Conservation (phyloP, 2,888 invertebrate species). For the Chironomus riparius region DNA sequence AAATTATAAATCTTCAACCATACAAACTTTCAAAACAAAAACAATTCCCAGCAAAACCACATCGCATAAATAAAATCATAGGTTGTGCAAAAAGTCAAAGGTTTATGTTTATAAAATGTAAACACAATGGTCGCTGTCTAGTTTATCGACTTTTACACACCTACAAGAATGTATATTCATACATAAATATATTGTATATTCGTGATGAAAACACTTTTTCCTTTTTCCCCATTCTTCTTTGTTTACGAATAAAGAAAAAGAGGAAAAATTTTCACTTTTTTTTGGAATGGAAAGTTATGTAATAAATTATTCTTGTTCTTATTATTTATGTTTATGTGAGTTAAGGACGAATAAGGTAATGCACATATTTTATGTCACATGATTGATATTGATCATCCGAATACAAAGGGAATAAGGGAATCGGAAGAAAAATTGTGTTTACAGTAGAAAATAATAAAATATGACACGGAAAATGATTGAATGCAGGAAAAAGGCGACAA, state of each 20-base stretch:
- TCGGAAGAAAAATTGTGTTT: not conserved
- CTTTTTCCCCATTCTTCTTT: not conserved
- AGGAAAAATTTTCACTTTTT: not conserved
- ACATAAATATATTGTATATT: not conserved
- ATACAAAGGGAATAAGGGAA: not conserved
- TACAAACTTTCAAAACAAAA: too few relatives aligned
- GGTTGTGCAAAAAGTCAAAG: too few relatives aligned
- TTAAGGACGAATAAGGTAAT: not conserved
- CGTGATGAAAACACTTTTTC: not conserved
- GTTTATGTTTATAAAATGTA: too few relatives aligned
- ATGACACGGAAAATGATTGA: not conserved
- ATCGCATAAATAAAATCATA: too few relatives aligned
- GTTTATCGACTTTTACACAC: too few relatives aligned
- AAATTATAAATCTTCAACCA: too few relatives aligned
- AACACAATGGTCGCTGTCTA: too few relatives aligned
- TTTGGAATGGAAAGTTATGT: not conserved
- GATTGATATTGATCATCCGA: not conserved
- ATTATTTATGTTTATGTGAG: not conserved
- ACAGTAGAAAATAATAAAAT: not conserved
- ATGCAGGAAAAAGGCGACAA: not conserved
- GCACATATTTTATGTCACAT: slow-evolving; percentile 8
- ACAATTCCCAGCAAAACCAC: too few relatives aligned
- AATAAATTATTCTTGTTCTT: slow-evolving; percentile 9
- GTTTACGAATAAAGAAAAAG: slow-evolving; percentile 2
- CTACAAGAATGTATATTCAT: too few relatives aligned